Percentiles rank a stretch among this genome's conserved stretches.
phyloP scores from a whole-genome alignment of 2,797 vertebrate species.

The Cuculus canorus region DNA sequence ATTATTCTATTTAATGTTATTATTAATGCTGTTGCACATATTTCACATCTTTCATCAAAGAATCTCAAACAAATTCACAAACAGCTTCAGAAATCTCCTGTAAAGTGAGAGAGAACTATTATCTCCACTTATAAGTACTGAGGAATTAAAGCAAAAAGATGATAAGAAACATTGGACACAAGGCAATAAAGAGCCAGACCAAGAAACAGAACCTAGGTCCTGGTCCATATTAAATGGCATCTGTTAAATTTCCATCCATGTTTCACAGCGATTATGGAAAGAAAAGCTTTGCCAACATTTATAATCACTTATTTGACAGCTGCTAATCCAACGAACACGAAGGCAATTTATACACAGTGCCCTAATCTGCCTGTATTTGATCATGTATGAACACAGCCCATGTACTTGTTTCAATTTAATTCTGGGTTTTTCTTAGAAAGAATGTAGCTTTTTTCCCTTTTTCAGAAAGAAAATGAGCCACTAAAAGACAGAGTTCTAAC shows the following conservation, averaged over 20 bases:
- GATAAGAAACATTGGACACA: neutral
- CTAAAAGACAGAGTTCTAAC: conserved; percentile 57
- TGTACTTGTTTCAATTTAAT: neutral
- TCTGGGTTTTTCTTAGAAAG: neutral
- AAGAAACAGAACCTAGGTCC: conserved; percentile 42
- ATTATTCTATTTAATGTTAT: neutral
- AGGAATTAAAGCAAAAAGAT: conserved; percentile 19
- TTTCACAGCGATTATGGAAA: conserved; percentile 36
- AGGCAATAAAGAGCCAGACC: conserved; percentile 32
- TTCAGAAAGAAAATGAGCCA: neutral
- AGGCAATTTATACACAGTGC: conserved; percentile 48
- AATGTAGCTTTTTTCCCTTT: conserved; percentile 1
- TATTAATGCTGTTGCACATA: neutral
- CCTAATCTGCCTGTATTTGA: conserved; percentile 44
- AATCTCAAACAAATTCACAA: neutral
- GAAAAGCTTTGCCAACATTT: conserved; percentile 27
- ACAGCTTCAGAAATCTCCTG: neutral
- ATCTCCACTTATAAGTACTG: neutral
- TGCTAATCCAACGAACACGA: conserved; percentile 43
- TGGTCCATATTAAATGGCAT: conserved; percentile 64
- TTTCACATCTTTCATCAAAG: neutral
- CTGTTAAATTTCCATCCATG: conserved; percentile 62
- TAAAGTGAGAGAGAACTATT: neutral
- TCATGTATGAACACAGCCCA: conserved; percentile 38
- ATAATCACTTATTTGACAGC: conserved; percentile 72